Evolutionary conservation across 2,797 vertebrate genomes (phyloP).

Genomic region (Streptopelia turtur): DNA sequence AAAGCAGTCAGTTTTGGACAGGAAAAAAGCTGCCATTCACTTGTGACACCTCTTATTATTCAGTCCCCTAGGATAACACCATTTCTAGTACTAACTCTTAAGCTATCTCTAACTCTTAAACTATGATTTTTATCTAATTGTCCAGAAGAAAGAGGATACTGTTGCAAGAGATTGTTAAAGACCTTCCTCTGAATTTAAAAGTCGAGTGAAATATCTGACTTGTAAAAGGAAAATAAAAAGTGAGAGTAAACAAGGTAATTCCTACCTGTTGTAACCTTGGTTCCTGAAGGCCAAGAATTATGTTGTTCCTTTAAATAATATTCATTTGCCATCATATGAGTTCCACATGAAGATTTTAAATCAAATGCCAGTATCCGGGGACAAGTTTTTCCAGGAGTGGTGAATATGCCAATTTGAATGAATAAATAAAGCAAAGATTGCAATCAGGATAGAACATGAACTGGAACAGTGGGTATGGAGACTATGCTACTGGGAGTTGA

Average conservation of each 20-base stretch:
- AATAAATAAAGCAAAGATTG: slow-evolving; percentile 19
- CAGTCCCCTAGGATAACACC: background rate
- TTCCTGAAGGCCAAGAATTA: slow-evolving; percentile 38
- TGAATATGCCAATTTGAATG: slow-evolving; percentile 39
- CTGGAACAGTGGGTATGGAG: background rate
- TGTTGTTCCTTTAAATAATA: slow-evolving; percentile 66
- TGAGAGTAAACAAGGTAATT: slow-evolving; percentile 41
- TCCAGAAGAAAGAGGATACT: background rate
- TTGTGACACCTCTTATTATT: background rate
- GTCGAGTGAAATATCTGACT: background rate
- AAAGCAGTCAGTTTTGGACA: background rate
- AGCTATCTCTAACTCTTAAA: background rate
- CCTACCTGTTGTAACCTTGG: slow-evolving; percentile 30
- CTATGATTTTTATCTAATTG: background rate
- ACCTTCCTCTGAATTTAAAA: background rate
- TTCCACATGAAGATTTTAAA: slow-evolving; percentile 65
- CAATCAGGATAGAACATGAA: background rate
- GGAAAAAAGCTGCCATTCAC: background rate
- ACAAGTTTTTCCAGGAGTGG: slow-evolving; percentile 38
- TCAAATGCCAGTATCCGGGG: slow-evolving; percentile 45
- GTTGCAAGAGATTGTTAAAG: background rate
- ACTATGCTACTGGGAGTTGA: background rate
- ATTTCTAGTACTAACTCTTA: background rate
- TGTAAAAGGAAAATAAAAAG: slow-evolving; percentile 33
- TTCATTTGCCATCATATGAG: slow-evolving; percentile 66